A percentile compares a stretch with the other conserved stretches of the same genome.
phyloP scores from a whole-genome alignment of 2,888 invertebrate species.

The Allygus modestus region DNA sequence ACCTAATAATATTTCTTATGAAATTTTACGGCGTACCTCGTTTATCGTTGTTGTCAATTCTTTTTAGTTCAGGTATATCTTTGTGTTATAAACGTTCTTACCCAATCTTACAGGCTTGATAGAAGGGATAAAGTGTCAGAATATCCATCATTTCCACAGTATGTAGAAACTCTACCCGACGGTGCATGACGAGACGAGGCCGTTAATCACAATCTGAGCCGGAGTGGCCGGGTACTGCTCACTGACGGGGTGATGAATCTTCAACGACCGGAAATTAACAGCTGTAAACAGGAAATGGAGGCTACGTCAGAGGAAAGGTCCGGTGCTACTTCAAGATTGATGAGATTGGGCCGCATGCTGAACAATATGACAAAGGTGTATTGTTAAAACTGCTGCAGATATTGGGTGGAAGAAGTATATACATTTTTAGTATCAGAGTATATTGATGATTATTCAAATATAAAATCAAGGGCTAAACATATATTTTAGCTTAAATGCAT shows the following conservation, averaged over 20 bases:
- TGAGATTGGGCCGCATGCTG: background rate
- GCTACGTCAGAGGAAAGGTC: conserved; percentile 31
- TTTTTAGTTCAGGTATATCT: too few relatives aligned
- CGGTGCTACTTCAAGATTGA: conserved; percentile 29
- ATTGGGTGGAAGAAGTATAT: background rate
- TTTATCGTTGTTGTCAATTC: too few relatives aligned
- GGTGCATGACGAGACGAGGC: too few relatives aligned
- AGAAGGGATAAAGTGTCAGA: too few relatives aligned
- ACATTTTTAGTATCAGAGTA: background rate
- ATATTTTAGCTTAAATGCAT: too few relatives aligned
- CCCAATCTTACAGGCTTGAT: too few relatives aligned
- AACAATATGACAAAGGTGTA: background rate
- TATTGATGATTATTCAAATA: background rate
- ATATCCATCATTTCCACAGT: too few relatives aligned
- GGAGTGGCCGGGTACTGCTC: background rate
- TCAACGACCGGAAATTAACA: conserved; percentile 42
- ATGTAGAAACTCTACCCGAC: too few relatives aligned
- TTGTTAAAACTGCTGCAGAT: background rate
- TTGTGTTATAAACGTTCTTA: too few relatives aligned
- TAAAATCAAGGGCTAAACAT: background rate
- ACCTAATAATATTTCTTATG: too few relatives aligned
- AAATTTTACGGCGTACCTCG: too few relatives aligned
- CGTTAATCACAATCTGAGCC: background rate
- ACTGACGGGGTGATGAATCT: conserved; percentile 30
- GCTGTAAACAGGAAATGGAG: conserved; percentile 42